Evolutionary conservation across 2,113 vertebrate genomes (phyloP), one percentile per base, ranked within the genome.

Genomic region (Microtus montanus): DNA sequence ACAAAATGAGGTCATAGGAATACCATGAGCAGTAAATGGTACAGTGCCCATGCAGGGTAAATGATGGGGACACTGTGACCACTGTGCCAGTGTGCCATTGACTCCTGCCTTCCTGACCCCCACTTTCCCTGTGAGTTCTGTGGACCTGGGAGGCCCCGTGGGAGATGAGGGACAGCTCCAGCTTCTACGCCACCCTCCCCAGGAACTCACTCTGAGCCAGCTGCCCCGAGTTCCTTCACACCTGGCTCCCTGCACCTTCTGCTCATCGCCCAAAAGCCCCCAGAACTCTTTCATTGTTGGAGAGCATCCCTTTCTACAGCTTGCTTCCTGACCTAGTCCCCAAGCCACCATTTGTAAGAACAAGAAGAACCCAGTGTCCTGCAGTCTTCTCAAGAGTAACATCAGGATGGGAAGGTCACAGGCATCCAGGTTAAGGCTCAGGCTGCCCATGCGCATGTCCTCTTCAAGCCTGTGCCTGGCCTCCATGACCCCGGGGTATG

Each of bases 381-480:
- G 2, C 19, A 28, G 13, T n/a, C 61, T 38, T 28, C 80, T 3
- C 2, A 24, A 38, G 22, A 41, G 54, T 15, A 28, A 63, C 52
- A 9, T 83, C 80, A 41, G 24, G 54, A 41, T 61, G n/a, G 52
- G 54, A 22, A 80, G 49, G 54, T 64, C 58, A 14, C n/a, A 28
- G 38, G 49, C 58, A 30, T 30, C 58, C 33, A 4, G 13, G 24
- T 61, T 17, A 64, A 41, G 58, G 58, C 80, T 64, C 26, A 30
- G 38, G 24, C 41, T 9, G 41, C 61, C 61, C 44, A 10, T 44
- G 38, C 0, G 2, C 58, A 44, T 20, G 7, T 33, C 2, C 14
- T 14, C 38, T 41, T 28, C 58, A 64, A 44, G 38, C 15, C 38
- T 33, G 24, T 4, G 13, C 26, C 82, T 64, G 82, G 38, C 17